These are phyloP conservation scores for Bombus fervidus DNA, from an alignment of 1,140 invertebrate species.

Conservation along the genomic window DNA sequence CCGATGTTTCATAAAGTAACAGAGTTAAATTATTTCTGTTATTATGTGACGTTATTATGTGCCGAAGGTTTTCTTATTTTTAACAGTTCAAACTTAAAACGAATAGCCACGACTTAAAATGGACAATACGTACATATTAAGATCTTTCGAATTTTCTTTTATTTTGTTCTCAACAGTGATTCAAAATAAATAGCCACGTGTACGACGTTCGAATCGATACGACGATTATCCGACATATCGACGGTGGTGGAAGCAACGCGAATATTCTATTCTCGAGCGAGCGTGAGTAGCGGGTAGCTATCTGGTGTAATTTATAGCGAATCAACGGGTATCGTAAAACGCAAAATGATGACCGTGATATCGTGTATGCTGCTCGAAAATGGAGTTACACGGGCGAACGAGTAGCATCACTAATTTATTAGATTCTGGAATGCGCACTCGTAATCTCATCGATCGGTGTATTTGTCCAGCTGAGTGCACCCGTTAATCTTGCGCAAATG, in stretches of 20 bases:
- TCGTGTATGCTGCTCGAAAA: slow-evolving; percentile 53
- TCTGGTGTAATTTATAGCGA: slow-evolving; percentile 47
- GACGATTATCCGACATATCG: not conserved
- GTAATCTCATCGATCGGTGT: slow-evolving; percentile 70
- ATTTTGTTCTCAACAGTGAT: no score
- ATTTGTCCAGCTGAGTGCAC: slow-evolving; percentile 68
- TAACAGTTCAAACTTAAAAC: no score
- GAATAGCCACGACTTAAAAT: no score
- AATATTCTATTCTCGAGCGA: not conserved
- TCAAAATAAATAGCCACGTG: not conserved
- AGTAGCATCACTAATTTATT: slow-evolving; percentile 72
- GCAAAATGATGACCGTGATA: slow-evolving; percentile 46
- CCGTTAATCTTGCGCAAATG: slow-evolving; percentile 69
- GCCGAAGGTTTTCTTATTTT: no score
- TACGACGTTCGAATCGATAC: not conserved
- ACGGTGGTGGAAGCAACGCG: not conserved
- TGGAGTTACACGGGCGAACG: slow-evolving; percentile 55
- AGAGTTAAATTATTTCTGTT: no score
- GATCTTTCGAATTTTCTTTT: not conserved
- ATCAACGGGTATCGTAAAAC: slow-evolving; percentile 50
- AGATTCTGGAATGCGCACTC: slow-evolving; percentile 66
- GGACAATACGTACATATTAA: no score
- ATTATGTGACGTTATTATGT: no score
- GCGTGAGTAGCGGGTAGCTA: slow-evolving; percentile 1
- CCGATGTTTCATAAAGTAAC: no score